These are phyloP conservation scores for Melangyna quadrimaculata DNA, from an alignment of 2,888 invertebrate species.

Conservation along the genomic window DNA sequence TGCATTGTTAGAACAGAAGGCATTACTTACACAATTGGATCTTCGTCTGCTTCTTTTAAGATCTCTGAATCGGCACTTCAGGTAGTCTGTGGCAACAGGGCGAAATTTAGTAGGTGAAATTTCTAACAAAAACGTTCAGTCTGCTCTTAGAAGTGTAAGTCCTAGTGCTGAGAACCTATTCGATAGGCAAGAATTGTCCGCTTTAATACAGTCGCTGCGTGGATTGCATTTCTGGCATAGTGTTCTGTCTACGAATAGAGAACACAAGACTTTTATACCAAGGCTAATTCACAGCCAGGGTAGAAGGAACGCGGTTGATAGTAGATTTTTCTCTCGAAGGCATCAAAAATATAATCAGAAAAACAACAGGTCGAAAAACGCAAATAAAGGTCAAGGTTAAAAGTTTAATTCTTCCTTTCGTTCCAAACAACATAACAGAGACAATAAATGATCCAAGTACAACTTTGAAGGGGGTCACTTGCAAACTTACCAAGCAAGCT, in stretches of 20 bases:
- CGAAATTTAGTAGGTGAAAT: not conserved
- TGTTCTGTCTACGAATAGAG: too few relatives aligned
- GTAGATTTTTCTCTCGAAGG: not conserved
- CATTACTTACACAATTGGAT: not conserved
- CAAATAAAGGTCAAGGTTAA: not conserved
- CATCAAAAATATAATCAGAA: not conserved
- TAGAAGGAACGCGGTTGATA: too few relatives aligned
- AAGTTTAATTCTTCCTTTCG: conserved; percentile 22
- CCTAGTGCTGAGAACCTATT: too few relatives aligned
- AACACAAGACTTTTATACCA: too few relatives aligned
- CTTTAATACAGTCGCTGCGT: too few relatives aligned
- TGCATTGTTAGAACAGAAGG: too few relatives aligned
- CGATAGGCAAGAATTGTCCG: too few relatives aligned
- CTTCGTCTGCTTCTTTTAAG: too few relatives aligned
- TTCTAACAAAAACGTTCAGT: too few relatives aligned
- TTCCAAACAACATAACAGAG: not conserved
- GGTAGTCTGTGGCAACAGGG: not conserved
- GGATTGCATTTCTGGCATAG: too few relatives aligned
- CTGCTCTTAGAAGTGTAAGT: too few relatives aligned
- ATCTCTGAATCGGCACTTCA: not conserved
- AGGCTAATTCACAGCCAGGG: too few relatives aligned
- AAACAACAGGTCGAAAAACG: not conserved
- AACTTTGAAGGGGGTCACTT: conserved; percentile 7
- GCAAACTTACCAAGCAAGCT: not conserved
- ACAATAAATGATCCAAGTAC: not conserved